These are phyloP conservation scores for Moxostoma hubbsi DNA, from an alignment of 2,797 vertebrate genomes.

Conservation along the genomic window DNA sequence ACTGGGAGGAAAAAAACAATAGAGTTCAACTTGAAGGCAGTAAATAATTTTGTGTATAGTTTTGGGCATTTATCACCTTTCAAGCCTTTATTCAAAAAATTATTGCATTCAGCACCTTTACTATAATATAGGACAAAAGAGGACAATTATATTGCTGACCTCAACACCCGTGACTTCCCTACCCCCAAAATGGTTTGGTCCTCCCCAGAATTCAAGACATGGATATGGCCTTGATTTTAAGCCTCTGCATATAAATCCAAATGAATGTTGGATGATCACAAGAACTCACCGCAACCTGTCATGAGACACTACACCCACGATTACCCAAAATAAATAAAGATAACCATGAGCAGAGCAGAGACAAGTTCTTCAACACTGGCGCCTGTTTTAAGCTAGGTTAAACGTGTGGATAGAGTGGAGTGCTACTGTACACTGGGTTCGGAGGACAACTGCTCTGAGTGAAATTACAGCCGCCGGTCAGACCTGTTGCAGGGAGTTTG, in stretches of 20 bases:
- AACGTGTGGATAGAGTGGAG: slow-evolving; percentile 45
- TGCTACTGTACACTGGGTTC: slow-evolving; percentile 46
- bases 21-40: no score
- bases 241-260: neutral
- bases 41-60: no score
- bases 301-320: slow-evolving; percentile 44
- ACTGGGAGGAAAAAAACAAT: no score
- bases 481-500: slow-evolving; percentile 63
- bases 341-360: slow-evolving; percentile 46
- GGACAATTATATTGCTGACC: no score
- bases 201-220: no score
- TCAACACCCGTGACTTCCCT: no score
- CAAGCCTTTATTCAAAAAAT: no score
- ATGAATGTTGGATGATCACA: slow-evolving; percentile 40
- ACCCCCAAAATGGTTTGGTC: no score
- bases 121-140: no score
- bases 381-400: slow-evolving; percentile 33
- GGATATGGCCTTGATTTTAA: no score
- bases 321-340: slow-evolving; percentile 54
- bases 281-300: slow-evolving; percentile 48
- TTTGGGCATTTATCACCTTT: no score
- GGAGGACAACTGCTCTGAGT: slow-evolving; percentile 56
- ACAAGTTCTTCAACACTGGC: slow-evolving; percentile 50
- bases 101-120: no score
- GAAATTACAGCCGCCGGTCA: slow-evolving; percentile 62